Evolutionary conservation across 2,888 invertebrate species (phyloP).

Genomic region (Drosophila neotestacea): DNA sequence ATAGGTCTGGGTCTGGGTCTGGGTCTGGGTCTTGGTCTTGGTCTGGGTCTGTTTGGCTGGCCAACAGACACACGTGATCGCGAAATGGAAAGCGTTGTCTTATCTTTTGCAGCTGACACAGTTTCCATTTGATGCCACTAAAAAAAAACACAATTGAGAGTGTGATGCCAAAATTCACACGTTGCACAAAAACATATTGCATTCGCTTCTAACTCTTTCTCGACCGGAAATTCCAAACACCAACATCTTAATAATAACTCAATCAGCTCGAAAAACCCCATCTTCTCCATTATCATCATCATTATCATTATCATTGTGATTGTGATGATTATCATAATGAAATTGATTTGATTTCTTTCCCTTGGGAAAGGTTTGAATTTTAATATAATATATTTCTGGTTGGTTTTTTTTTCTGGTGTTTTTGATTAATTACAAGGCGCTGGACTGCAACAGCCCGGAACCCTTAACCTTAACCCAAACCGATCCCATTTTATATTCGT

Average conservation of each 20-base stretch:
- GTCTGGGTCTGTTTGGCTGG: constrained; percentile 15
- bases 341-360: constrained; percentile 61
- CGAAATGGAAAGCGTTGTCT: constrained; percentile 74
- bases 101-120: constrained; percentile 61
- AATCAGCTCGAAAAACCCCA: constrained; percentile 38
- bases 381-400: not conserved
- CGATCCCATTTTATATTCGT: constrained; percentile 40
- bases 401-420: constrained; percentile 14
- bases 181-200: constrained; percentile 40
- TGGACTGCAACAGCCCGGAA: constrained; percentile 41
- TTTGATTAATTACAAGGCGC: constrained; percentile 71
- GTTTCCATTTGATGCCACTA: constrained; percentile 22
- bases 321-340: constrained; percentile 38
- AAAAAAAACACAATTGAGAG: constrained; percentile 44
- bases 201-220: constrained; percentile 24
- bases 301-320: constrained; percentile 29
- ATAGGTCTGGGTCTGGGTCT: constrained; percentile 22
- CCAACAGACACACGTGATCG: constrained; percentile 57
- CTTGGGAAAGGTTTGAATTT: constrained; percentile 9
- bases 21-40: constrained; percentile 11
- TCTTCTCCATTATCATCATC: constrained; percentile 33
- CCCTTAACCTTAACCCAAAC: constrained; percentile 32
- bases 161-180: constrained; percentile 43
- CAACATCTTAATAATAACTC: constrained; percentile 50
- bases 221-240: constrained; percentile 44